Evolutionary conservation across 2,797 vertebrate genomes (phyloP), one percentile per base, ranked within the genome.

Genomic region (Clamator glandarius): DNA sequence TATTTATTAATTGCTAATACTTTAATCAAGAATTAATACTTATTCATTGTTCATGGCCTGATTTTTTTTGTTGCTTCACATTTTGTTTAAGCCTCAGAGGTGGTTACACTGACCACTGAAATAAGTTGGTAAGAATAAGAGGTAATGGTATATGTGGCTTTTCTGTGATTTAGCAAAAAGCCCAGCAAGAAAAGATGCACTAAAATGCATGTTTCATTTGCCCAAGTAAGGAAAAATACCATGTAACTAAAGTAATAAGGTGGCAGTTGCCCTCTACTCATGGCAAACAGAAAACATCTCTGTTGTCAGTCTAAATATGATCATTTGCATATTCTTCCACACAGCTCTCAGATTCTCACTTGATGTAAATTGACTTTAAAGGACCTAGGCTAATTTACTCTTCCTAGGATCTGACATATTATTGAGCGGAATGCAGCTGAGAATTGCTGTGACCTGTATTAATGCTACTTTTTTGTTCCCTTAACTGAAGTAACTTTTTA

Each of bases 311-410:
- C 42, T 80, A 61, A 89, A 51, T 61, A 15, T 3, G 58, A 7
- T 58, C 11, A 68, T 62, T 54, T 70, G 35, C 25, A 8, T 20
- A 36, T 70, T 44, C 8, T 83, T 69, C 41, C 29, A 17, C 20
- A 11, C 5, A 78, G 31, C 31, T 64, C 16, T 52, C 33, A 39
- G 42, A 19, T 82, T 84, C 58, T 86, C 28, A 57, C 11, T 31
- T 78, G 42, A 39, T 86, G 44, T 31, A 70, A 80, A 88, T 61
- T 92, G 86, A 68, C 74, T 90, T 83, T 57, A 92, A 79, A 84
- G 74, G 63, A 92, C 39, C 55, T 69, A 20, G 10, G 11, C 35
- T 93, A 78, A 92, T 86, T 93, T 88, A 89, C 57, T 93, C 2
- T 52, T 87, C 25, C 31, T 51, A 70, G 59, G 33, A 63, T n/a